A percentile compares a stretch with the other conserved stretches of the same genome.
Conservation (phyloP, 2,888 invertebrate genomes). For the Marasmarcha lunaedactyla region DNA sequence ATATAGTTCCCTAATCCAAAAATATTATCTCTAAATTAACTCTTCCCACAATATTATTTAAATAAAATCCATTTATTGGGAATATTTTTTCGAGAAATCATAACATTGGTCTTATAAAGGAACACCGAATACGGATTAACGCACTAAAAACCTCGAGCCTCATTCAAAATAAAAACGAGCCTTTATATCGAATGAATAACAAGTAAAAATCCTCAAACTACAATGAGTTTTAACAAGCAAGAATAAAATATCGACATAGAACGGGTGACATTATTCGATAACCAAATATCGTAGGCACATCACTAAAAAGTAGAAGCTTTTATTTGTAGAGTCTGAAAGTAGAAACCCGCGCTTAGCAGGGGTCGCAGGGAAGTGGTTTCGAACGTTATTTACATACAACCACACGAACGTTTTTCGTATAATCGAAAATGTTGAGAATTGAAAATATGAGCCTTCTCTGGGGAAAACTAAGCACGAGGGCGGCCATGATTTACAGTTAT, state of each 20-base stretch:
- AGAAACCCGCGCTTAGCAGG: conserved; percentile 4
- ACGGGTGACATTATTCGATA: conserved; percentile 26
- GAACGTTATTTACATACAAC: conserved; percentile 34
- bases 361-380: conserved; percentile 24
- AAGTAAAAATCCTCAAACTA: conserved; percentile 39
- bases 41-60: neutral
- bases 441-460: conserved; percentile 53
- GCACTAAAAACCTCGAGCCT: conserved; percentile 16
- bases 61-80: neutral
- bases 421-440: conserved; percentile 46
- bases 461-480: conserved; percentile 32
- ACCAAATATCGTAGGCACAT: conserved; percentile 18
- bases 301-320: neutral
- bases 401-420: conserved; percentile 43
- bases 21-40: too few relatives aligned
- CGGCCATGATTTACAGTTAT: conserved; percentile 11
- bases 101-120: conserved; percentile 8
- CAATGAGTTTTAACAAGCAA: conserved; percentile 56
- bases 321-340: neutral
- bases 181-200: conserved; percentile 15
- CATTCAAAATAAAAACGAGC: conserved; percentile 22
- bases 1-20: too few relatives aligned
- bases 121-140: conserved; percentile 12
- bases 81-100: conserved; percentile 22
- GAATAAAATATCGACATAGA: conserved; percentile 57